A percentile compares a stretch with the other conserved stretches of the same genome.
phyloP scores from a whole-genome alignment of 2,888 invertebrate species.

The Danaus chrysippus region DNA sequence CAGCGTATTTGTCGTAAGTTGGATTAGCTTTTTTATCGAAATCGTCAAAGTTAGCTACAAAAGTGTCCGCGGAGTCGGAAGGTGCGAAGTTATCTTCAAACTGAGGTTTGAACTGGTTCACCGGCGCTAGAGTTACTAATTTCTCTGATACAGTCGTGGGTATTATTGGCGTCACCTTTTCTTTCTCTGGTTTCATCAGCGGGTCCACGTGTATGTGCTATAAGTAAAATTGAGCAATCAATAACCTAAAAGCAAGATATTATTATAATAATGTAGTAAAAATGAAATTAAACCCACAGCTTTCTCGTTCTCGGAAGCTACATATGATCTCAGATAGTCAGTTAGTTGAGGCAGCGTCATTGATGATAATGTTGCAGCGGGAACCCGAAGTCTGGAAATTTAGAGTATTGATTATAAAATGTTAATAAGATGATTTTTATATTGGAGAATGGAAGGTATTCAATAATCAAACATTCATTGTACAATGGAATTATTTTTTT shows the following conservation, averaged over 20 bases:
- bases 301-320: constrained; percentile 67
- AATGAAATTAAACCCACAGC: constrained; percentile 43
- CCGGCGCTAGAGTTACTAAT: constrained; percentile 15
- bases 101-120: constrained; percentile 66
- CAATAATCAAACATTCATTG: too few species aligned
- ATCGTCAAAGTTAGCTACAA: constrained; percentile 84
- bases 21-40: constrained; percentile 77
- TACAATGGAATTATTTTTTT: too few species aligned
- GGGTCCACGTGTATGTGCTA: constrained; percentile 69
- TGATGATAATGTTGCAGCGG: constrained; percentile 86
- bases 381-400: constrained; percentile 79
- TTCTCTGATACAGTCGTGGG: constrained; percentile 30
- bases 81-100: constrained; percentile 83
- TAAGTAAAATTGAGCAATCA: not conserved
- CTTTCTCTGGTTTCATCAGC: constrained; percentile 45
- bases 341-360: constrained; percentile 94
- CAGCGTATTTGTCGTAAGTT: constrained; percentile 90
- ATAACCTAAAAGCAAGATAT: not conserved
- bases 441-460: too few species aligned
- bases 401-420: not conserved
- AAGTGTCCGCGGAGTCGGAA: constrained; percentile 64
- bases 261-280: not conserved
- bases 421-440: too few species aligned
- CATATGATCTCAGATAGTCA: constrained; percentile 83
- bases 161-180: constrained; percentile 41